Evolutionary conservation across 1,140 invertebrate species (phyloP), one percentile per base, ranked within the genome.

Genomic region (Brachionus sp.): DNA sequence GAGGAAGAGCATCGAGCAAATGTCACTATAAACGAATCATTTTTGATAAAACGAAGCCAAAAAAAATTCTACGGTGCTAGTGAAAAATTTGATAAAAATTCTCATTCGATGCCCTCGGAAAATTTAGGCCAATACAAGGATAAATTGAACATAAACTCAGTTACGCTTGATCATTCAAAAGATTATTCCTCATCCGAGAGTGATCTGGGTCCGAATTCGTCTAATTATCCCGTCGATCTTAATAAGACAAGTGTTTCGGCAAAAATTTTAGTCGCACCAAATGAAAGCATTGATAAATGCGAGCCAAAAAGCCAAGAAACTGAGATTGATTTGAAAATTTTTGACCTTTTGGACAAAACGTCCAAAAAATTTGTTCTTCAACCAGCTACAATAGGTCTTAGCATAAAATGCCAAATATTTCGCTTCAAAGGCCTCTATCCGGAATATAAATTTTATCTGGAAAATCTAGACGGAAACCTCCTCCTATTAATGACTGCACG

Each of bases 381-480:
- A 37, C 77, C 77, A 62, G 46, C 46, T 10, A 23, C 77, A 29
- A 57, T 80, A 4, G 62, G 62, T 64, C 33, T 80, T 23, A 57
- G 12, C 19, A 39, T 80, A 37, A 80, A 80, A 80, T 57, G 77
- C 39, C 77, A 80, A 66, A 66, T 80, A 66, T 80, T 80, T 80
- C 6, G 77, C 2, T 37, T 62, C 37, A 80, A 62, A 62, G 77
- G 77, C 12, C 35, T 66, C 13, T 57, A 66, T 62, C 50, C 77
- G n/a, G 77, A 80, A n/a, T 80, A 62, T 19, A 57, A 80, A 39
- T 80, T 62, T 62, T 80, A 80, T 25, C 19, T 80, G 53, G 77
- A 80, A 66, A 80, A 80, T 25, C n/a, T 80, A 9, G 77, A 80
- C n/a, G 77, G 77, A 4, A 57, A 80, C 37, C 29, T 80, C 1